Evolutionary conservation across 2,113 vertebrate species (phyloP).

Genomic region (Recurvirostra avosetta): DNA sequence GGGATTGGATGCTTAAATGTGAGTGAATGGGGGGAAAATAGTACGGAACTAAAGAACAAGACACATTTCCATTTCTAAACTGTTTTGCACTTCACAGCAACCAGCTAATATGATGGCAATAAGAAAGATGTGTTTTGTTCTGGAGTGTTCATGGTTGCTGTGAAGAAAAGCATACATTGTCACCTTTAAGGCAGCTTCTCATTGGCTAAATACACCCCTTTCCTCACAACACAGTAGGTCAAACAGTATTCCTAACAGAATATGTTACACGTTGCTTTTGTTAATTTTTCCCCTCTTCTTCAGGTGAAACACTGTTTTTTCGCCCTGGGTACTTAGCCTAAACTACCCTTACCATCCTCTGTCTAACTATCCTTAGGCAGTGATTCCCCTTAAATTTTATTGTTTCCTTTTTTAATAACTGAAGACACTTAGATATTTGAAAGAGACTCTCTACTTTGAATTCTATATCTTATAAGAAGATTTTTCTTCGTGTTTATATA

Average conservation of each 20-base stretch:
- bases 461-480: neutral
- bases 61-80: neutral
- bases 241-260: neutral
- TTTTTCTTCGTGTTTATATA: neutral
- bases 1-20: neutral
- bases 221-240: neutral
- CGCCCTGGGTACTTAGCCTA: neutral
- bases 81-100: neutral
- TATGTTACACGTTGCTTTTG: neutral
- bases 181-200: neutral
- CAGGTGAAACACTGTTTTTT: neutral
- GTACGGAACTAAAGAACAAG: neutral
- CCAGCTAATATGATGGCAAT: neutral
- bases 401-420: neutral
- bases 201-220: neutral
- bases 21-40: neutral
- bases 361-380: neutral
- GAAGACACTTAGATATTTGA: neutral
- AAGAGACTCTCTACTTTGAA: neutral
- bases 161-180: neutral
- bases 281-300: neutral
- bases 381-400: neutral
- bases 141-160: neutral
- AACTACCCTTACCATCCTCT: neutral
- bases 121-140: neutral